Base-by-base conservation (phyloP, 2,888 invertebrate species). In the Ashinkailepas kermadecensis region DNA sequence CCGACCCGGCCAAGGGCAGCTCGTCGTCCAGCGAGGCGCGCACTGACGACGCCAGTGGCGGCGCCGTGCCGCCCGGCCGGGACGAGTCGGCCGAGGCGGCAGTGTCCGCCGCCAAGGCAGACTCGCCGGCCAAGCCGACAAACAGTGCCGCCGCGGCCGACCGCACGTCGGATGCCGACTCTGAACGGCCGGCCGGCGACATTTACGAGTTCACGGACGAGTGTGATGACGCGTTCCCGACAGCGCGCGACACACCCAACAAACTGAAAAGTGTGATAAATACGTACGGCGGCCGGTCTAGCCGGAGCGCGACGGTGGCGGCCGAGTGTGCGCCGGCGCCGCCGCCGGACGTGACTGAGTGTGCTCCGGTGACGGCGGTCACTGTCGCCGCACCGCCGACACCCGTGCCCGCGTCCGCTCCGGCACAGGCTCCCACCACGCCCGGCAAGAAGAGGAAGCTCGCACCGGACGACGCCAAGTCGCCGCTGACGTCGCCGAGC, bases 41-140 rank as follows among this genome's bases (percentile, higher is more conserved):
- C 92, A 93, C 80, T 94, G 93, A 58, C 88, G 98, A 80, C 89
- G 97, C 1, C 39, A 39, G 39, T 4, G 39, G 39, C 97, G 88
- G 89, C 97, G 58, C 88, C 97, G 74, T 93, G 93, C 83, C 89
- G 97, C 11, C 88, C 98, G 59, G 97, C 97, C 86, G 96, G 96
- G 0, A 97, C 97, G 82, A 96, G 97, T 85, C 97, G 97, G 81
- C 90, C 97, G 82, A 96, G 97, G 0, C 97, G 97, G 87, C 90
- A 97, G 87, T 97, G 97, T 39, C 39, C 39, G 39, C 39, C 39
- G 90, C 95, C 93, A 87, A 70, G 84, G 85, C 74, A 18, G 74
- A 74, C 74, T 74, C 74, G 67, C 83, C 86, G 87, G 56, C 86
- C 93, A 93, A 94, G 95, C 0, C 95, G 95, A 82, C 93, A 96